phyloP scores from a whole-genome alignment of 2,888 invertebrate species.

The Patella ulyssiponensis region DNA sequence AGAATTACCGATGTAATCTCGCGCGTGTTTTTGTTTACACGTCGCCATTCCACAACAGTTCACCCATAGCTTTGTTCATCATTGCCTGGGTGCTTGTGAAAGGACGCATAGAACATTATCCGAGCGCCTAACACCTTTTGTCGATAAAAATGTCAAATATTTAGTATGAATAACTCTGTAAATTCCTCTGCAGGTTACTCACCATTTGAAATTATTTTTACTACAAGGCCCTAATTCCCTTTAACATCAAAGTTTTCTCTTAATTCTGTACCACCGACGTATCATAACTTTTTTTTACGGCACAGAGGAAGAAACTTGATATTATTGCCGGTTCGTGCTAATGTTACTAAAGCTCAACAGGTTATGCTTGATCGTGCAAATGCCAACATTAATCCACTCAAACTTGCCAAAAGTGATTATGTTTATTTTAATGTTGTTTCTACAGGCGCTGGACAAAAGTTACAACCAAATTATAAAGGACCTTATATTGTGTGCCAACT shows the following conservation, averaged over 20 bases:
- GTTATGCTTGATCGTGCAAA: constrained; percentile 2
- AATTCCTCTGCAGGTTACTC: constrained; percentile 19
- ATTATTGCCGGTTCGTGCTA: neutral
- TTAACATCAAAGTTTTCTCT: constrained; percentile 15
- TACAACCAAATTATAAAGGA: neutral
- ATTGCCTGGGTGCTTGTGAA: constrained; percentile 35
- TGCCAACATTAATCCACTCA: neutral
- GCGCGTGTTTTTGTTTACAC: too few relatives aligned
- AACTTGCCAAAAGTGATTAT: constrained; percentile 8
- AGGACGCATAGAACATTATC: constrained; percentile 31
- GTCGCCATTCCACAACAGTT: constrained; percentile 8
- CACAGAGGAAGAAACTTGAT: neutral
- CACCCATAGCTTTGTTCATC: constrained; percentile 28
- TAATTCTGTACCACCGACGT: neutral
- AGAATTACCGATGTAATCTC: too few relatives aligned
- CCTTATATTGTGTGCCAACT: neutral
- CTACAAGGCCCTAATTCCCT: constrained; percentile 17
- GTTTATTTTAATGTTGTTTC: constrained; percentile 11
- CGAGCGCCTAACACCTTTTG: constrained; percentile 29
- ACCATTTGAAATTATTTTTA: constrained; percentile 20
- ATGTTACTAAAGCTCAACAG: neutral
- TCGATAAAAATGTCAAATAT: constrained; percentile 17
- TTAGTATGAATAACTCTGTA: constrained; percentile 31
- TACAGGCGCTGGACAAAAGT: neutral
- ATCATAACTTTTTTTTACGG: neutral